A percentile compares a stretch with the other conserved stretches of the same genome.
phyloP scores from a whole-genome alignment of 1,140 invertebrate genomes.

The Plutomurus gul region DNA sequence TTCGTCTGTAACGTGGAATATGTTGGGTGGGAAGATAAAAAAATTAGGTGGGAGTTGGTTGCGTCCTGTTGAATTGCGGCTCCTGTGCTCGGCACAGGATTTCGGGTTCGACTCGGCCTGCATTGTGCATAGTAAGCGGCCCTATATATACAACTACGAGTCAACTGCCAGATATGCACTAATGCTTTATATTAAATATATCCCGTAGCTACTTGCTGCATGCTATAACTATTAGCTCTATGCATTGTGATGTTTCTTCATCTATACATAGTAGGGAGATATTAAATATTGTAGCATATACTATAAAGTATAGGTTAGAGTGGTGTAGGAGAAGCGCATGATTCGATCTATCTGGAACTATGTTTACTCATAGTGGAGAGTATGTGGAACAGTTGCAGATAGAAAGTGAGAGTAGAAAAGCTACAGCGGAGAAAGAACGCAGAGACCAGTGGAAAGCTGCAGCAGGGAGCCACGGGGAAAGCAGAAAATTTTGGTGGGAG shows the following conservation, averaged over 20 bases:
- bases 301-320: too few relatives aligned
- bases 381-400: not conserved
- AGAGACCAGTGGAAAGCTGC: not conserved
- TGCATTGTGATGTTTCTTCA: not conserved
- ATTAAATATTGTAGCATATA: not conserved
- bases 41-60: constrained; percentile 4
- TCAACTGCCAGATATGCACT: not conserved
- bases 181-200: not conserved
- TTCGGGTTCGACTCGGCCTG: not conserved
- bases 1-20: not conserved
- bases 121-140: not conserved
- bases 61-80: constrained; percentile 24
- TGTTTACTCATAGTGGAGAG: not conserved
- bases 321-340: not conserved
- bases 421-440: not conserved
- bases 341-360: not conserved
- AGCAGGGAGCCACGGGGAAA: not conserved
- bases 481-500: not conserved
- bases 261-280: not conserved
- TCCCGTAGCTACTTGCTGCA: not conserved
- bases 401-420: not conserved
- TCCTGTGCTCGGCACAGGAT: not conserved
- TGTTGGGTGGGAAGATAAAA: not conserved
- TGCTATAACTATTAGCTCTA: not conserved
- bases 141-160: not conserved